A percentile compares a stretch with the other conserved stretches of the same genome.
Conservation (phyloP, 1,140 invertebrate species). For the Zaprionus davidi region DNA sequence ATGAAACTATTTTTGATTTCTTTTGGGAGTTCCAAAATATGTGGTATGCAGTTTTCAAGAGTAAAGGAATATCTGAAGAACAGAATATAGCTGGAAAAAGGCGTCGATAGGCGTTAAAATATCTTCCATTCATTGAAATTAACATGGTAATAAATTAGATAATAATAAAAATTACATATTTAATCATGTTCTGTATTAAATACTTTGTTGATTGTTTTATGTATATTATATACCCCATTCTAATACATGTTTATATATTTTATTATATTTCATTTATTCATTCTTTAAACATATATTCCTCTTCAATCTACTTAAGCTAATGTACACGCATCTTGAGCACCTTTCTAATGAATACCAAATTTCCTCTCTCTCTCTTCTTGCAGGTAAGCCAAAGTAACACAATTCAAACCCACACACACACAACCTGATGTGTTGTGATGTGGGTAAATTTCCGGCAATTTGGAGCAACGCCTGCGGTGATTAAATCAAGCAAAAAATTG, state of each 20-base stretch:
- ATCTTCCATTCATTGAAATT: too few species aligned
- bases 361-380: constrained; percentile 18
- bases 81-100: too few species aligned
- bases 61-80: too few species aligned
- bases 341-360: constrained; percentile 14
- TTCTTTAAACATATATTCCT: background rate
- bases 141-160: too few species aligned
- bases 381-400: constrained; percentile 48
- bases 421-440: background rate
- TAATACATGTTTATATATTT: background rate
- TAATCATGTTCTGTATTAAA: too few species aligned
- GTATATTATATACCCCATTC: background rate
- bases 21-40: background rate
- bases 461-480: constrained; percentile 21
- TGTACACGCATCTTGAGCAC: background rate
- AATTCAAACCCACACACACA: background rate
- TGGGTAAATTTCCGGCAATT: constrained; percentile 37
- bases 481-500: constrained; percentile 51
- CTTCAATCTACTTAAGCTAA: background rate
- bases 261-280: background rate
- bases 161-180: too few species aligned
- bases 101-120: too few species aligned
- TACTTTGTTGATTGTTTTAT: too few species aligned
- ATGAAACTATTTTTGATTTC: background rate
- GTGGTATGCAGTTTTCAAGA: too few species aligned